Percentiles rank a stretch among this genome's conserved stretches.
Evolutionary conservation across 2,113 vertebrate species (phyloP).

Genomic region (Sylvia atricapilla): DNA sequence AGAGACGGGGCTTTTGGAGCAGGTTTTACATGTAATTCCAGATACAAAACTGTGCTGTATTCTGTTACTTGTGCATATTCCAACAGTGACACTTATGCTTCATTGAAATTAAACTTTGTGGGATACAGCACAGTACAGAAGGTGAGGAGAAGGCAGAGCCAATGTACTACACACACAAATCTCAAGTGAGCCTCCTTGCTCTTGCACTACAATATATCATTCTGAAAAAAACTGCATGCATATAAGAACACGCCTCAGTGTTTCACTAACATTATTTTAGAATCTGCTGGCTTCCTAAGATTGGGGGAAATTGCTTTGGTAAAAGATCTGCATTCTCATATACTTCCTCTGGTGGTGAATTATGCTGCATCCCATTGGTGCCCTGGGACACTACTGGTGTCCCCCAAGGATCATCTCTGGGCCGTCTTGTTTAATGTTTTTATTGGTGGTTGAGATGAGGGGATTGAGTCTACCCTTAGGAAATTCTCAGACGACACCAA

Average conservation of each 20-base stretch:
- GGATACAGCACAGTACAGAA: neutral
- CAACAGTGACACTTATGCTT: neutral
- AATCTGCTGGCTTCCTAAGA: neutral
- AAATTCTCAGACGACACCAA: rapidly evolving
- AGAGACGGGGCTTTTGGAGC: neutral
- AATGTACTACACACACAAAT: neutral
- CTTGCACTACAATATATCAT: neutral
- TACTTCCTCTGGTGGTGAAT: neutral
- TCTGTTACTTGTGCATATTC: neutral
- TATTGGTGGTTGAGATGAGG: neutral
- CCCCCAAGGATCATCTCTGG: neutral
- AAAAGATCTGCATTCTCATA: neutral
- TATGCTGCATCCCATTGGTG: neutral
- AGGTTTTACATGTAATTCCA: neutral
- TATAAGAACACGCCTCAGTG: neutral
- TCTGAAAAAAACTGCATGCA: neutral
- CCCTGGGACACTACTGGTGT: neutral
- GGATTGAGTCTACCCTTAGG: neutral
- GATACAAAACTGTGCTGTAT: neutral
- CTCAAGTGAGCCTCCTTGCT: neutral
- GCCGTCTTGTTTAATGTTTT: neutral
- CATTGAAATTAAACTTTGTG: neutral
- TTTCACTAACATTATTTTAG: neutral
- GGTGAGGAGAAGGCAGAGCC: neutral
- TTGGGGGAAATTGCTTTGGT: neutral